Conservation (phyloP, 1,140 invertebrate genomes). For the Sitobion miscanthi region DNA sequence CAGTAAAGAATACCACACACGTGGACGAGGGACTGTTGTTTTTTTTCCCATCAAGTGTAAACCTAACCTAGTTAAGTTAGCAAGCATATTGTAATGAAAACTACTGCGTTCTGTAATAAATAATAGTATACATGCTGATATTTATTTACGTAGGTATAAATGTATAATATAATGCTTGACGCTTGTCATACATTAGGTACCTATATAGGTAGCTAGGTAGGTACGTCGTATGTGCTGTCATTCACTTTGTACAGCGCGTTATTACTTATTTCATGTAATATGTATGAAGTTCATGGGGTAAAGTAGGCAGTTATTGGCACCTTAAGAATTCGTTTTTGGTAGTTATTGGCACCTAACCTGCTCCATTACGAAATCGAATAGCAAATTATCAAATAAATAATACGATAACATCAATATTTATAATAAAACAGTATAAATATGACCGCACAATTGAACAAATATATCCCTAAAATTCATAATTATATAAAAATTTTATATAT, state of each 20-base stretch:
- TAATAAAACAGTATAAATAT: too few relatives aligned
- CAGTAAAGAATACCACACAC: not conserved
- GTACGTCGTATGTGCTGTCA: not conserved
- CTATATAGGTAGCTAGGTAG: too few relatives aligned
- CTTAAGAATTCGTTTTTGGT: too few relatives aligned
- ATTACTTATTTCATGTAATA: not conserved
- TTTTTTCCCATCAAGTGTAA: not conserved
- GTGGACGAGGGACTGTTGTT: not conserved
- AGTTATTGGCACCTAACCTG: too few relatives aligned
- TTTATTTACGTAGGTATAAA: not conserved
- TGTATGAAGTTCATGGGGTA: not conserved
- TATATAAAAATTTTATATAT: too few relatives aligned
- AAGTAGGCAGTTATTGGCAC: too few relatives aligned
- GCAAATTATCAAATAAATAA: too few relatives aligned
- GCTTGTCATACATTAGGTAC: not conserved
- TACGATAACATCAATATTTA: too few relatives aligned
- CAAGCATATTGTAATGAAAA: not conserved
- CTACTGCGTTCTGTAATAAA: not conserved
- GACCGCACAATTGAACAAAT: too few relatives aligned
- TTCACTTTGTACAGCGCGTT: not conserved
- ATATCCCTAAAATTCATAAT: too few relatives aligned
- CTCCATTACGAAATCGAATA: too few relatives aligned
- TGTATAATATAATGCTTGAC: not conserved
- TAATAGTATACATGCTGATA: not conserved
- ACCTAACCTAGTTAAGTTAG: not conserved